Base-by-base conservation (phyloP, 2,113 vertebrate species). In the Aspiorhynchus laticeps region DNA sequence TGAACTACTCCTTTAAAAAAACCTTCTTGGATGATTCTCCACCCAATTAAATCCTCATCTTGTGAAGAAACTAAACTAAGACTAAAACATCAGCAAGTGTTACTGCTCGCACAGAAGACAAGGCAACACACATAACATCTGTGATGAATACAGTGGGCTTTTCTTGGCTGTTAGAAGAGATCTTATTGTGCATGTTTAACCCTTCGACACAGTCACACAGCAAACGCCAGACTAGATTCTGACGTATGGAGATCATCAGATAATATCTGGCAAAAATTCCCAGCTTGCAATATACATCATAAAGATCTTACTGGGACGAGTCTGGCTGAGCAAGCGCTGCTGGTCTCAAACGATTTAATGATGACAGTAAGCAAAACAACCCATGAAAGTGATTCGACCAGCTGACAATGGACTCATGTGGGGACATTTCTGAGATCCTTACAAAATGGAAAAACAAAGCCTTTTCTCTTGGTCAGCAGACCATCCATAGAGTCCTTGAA, bases 101-200 rank as follows among this genome's bases (percentile, higher is more conserved):
- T 11, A 19, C 14, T 31, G 15, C 41, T 83, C 21, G 11, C 63
- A 69, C 31, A 51, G 59, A 83, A 36, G 15, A 71, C 63, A 51
- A 83, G 81, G 36, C 17, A 69, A 83, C 63, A 71, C 28, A 53
- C 63, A 83, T 36, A 71, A 83, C 81, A 51, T 63, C 56, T 81
- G 79, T 17, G 36, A 43, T 48, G 41, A 17, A 83, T 83, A 71
- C 81, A 71, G 81, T 71, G 28, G 63, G 63, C 65, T 83, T 83
- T 83, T 83, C 81, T 83, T 83, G 81, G 81, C 63, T 36, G 63
- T 69, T 71, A 71, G 7, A 71, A 71, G 81, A 48, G 81, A 36
- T 51, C 81, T n/a, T 71, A 71, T 83, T 83, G 65, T 71, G 63
- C 19, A 83, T 12, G 65, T 82, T 82, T 28, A 82, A 82, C 63